Conservation (phyloP, 2,113 vertebrate genomes). For the Calidris pugnax region DNA sequence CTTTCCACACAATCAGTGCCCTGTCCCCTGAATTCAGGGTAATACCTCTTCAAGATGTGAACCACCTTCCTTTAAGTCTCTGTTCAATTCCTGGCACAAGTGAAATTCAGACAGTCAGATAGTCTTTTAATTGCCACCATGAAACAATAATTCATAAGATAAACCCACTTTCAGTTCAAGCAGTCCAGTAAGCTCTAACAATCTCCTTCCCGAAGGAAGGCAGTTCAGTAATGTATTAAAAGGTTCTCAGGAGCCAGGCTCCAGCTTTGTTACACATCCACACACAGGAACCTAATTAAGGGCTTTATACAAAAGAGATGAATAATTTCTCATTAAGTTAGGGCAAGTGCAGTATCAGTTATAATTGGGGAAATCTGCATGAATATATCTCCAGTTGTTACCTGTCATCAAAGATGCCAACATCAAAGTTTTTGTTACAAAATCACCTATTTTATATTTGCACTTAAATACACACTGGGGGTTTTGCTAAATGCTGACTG, state of each 20-base stretch:
- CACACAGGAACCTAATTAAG: background rate
- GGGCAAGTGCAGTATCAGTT: background rate
- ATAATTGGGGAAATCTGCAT: background rate
- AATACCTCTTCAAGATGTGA: background rate
- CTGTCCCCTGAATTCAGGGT: background rate
- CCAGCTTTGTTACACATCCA: background rate
- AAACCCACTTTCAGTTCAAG: background rate
- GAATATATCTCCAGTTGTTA: background rate
- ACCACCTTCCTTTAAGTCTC: background rate
- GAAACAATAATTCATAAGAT: background rate
- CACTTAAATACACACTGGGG: background rate
- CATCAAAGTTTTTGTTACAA: constrained; percentile 21
- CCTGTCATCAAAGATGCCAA: background rate
- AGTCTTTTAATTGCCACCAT: background rate
- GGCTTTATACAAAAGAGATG: background rate
- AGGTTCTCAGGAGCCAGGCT: background rate
- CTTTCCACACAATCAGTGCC: background rate
- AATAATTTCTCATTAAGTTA: constrained; percentile 24
- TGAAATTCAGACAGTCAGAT: background rate
- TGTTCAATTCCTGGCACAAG: background rate
- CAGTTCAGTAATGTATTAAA: background rate
- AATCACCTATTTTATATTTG: background rate
- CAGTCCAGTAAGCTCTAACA: background rate
- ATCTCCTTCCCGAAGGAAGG: background rate
- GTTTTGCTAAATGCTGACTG: constrained; percentile 33